Evolutionary conservation across 2,113 vertebrate species (phyloP), one percentile per base, ranked within the genome.

Genomic region (Caracal caracal): DNA sequence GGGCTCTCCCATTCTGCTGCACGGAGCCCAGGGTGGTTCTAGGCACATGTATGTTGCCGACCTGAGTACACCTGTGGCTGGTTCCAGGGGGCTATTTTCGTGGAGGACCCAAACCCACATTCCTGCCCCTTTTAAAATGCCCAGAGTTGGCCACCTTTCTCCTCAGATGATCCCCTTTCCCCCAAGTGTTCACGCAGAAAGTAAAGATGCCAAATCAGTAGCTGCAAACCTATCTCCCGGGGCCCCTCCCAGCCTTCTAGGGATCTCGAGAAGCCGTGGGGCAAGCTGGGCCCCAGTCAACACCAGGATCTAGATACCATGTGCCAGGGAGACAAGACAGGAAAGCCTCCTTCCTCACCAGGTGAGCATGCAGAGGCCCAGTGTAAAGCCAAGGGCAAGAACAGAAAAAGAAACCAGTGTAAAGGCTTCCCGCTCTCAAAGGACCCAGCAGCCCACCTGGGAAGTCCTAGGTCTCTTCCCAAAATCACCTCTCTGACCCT

Each of bases 391-490:
- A 95, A 88, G 71, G 76, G 53, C 71, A 90, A 90, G 84, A 88
- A 30, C 7, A 79, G 63, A 66, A 85, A 78, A 59, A 87, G 61
- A 80, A 53, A 61, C 65, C 15, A 5, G 43, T 5, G 19, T 59
- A 2, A 19, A 71, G 78, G 73, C 30, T 82, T 47, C 75, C 68
- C 12, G 28, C 5, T 2, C 49, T 3, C 66, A 65, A 35, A 89
- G 56, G 75, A 71, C 37, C 24, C 0, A 4, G 76, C 24, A 76
- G 63, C 51, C 17, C 17, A 2, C 49, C 63, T 37, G 86, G 76
- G 59, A 93, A 91, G 92, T 63, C 49, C 53, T 68, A 22, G 88
- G 79, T 90, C 73, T 89, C 53, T 76, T 92, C 71, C 43, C 81
- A 70, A 84, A 93, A 85, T 88, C 81, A 82, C n/a, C 61, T 88